Percentiles rank a stretch among this genome's conserved stretches.
Evolutionary conservation across 2,888 invertebrate genomes (phyloP).

Genomic region (Sphinx pinastri): DNA sequence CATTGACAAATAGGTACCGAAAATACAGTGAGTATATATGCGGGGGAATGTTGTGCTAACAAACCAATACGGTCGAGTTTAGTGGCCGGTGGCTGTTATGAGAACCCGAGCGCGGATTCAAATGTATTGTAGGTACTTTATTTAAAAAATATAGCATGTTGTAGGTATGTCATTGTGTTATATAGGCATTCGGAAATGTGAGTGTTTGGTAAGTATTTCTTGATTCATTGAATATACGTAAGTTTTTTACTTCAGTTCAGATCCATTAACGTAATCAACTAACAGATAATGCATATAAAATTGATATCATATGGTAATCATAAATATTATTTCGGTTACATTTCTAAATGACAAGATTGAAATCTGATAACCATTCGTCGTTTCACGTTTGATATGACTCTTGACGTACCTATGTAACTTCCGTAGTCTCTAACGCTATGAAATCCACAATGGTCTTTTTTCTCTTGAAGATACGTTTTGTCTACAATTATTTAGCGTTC

Average conservation of each 20-base stretch:
- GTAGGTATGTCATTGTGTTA: too few relatives aligned
- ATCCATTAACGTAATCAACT: background rate
- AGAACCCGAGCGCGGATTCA: slow-evolving; percentile 11
- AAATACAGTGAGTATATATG: slow-evolving; percentile 51
- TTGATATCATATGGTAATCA: background rate
- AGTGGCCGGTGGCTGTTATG: slow-evolving; percentile 48
- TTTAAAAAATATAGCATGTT: too few relatives aligned
- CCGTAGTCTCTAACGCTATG: background rate
- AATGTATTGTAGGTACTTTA: too few relatives aligned
- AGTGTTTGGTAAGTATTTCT: background rate
- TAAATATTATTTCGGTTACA: background rate
- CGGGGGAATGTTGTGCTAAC: slow-evolving; percentile 60
- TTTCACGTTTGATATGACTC: background rate
- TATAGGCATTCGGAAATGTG: too few relatives aligned
- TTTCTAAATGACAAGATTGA: slow-evolving; percentile 7
- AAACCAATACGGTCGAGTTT: slow-evolving; percentile 72
- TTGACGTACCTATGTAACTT: background rate
- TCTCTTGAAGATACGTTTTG: background rate
- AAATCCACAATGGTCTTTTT: background rate
- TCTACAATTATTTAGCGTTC: background rate
- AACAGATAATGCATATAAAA: slow-evolving; percentile 5
- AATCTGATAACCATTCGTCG: background rate
- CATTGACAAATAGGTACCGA: too few relatives aligned
- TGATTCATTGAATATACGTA: too few relatives aligned
- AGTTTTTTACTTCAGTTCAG: background rate